Evolutionary conservation across 1,140 invertebrate genomes (phyloP).

Genomic region (Heterodera schachtii): DNA sequence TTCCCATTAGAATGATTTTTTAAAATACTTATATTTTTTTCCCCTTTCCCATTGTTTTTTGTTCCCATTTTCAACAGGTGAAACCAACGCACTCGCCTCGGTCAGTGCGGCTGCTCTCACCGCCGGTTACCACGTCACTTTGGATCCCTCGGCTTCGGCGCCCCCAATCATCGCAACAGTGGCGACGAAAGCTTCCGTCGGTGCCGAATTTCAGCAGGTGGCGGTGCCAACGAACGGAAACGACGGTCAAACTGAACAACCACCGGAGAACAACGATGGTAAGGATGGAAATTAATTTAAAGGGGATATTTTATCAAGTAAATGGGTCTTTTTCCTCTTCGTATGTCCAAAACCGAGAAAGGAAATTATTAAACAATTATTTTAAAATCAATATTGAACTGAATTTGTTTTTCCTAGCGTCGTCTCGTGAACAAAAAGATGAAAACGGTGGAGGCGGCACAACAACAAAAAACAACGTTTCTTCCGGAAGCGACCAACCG

Average conservation of each 20-base stretch:
- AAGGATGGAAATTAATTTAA: background rate
- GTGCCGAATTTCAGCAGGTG: constrained; percentile 3
- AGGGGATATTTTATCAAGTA: no score
- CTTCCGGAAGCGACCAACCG: background rate
- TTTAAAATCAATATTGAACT: background rate
- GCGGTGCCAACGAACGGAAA: background rate
- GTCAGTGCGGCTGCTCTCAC: constrained; percentile 33
- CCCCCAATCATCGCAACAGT: constrained; percentile 20
- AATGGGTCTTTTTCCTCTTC: no score
- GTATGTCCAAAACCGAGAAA: no score
- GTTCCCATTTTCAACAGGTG: constrained; percentile 7
- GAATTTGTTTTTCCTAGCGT: constrained; percentile 8
- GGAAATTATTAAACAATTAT: background rate
- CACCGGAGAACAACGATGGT: constrained; percentile 1
- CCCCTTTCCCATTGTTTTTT: no score
- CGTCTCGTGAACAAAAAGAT: background rate
- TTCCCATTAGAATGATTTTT: no score
- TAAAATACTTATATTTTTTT: no score
- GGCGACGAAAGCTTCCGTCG: background rate
- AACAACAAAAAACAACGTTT: background rate
- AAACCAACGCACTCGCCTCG: constrained; percentile 25
- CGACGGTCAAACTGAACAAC: background rate
- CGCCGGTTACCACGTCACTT: constrained; percentile 34
- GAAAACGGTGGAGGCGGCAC: constrained; percentile 11
- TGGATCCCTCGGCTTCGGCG: constrained; percentile 23